Conservation (phyloP, 2,797 vertebrate genomes). For the Bufotes viridis region DNA sequence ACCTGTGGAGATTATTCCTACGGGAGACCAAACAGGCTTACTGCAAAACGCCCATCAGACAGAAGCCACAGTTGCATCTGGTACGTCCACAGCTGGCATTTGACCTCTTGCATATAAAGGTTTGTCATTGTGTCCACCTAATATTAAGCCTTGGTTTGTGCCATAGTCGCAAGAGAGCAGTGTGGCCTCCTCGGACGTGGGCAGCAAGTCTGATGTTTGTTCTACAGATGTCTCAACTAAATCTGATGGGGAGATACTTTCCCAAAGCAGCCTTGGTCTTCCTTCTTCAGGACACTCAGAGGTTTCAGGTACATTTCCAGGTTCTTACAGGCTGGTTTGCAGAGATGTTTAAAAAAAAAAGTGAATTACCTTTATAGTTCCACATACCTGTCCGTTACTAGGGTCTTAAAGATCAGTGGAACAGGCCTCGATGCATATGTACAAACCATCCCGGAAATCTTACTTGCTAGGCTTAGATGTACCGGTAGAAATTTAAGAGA, state of each 20-base stretch:
- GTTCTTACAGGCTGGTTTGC: background rate
- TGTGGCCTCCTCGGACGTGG: conserved; percentile 64
- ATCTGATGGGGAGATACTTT: background rate
- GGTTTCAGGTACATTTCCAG: conserved; percentile 7
- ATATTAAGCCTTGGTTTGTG: background rate
- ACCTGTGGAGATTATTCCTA: conserved; percentile 88
- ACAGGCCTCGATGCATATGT: too few species aligned
- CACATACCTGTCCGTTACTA: too few species aligned
- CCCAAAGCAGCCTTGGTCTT: background rate
- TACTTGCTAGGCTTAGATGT: too few species aligned
- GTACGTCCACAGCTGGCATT: background rate
- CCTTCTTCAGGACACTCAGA: background rate
- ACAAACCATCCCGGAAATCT: too few species aligned
- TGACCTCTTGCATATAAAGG: background rate
- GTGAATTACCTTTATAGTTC: too few species aligned
- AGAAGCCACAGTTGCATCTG: too few species aligned
- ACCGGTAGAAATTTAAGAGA: too few species aligned
- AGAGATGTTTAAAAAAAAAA: too few species aligned
- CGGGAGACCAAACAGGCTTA: conserved; percentile 86
- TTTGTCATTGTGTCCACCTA: background rate
- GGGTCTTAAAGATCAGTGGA: too few species aligned
- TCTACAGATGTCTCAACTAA: conserved; percentile 10
- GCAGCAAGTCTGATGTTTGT: conserved; percentile 70
- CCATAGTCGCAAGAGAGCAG: conserved; percentile 14
- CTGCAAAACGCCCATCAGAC: conserved; percentile 65